Conservation (phyloP, 2,888 invertebrate species). For the Campoplex capitator region DNA sequence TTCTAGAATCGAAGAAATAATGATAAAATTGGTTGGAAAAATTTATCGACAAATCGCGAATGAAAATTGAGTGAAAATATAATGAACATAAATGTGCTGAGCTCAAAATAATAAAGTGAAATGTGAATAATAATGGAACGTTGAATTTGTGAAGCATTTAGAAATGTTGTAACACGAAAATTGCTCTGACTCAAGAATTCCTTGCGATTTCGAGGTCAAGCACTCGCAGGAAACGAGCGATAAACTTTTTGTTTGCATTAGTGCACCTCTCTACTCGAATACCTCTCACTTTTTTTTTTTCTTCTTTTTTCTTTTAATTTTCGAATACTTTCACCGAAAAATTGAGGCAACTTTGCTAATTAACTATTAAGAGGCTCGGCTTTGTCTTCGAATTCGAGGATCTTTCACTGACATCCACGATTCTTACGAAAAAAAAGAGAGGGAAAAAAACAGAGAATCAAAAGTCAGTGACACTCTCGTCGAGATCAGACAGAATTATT, state of each 20-base stretch:
- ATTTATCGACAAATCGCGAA: neutral
- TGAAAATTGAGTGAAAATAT: neutral
- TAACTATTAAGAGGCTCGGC: neutral
- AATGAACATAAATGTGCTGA: neutral
- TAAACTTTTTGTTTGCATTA: conserved; percentile 19
- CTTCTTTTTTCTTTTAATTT: conserved; percentile 15
- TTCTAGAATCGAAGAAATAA: neutral
- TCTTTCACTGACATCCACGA: neutral
- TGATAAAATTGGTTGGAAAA: neutral
- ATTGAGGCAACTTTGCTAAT: neutral
- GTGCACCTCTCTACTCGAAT: conserved; percentile 16
- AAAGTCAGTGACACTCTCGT: neutral
- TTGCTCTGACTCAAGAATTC: conserved; percentile 19
- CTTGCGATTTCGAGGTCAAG: conserved; percentile 32
- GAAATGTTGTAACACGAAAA: conserved; percentile 14
- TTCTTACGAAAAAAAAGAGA: neutral
- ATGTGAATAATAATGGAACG: neutral
- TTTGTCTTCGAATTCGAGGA: neutral
- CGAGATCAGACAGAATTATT: neutral
- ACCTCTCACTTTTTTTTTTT: neutral
- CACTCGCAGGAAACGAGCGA: conserved; percentile 19
- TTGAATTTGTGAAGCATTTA: neutral
- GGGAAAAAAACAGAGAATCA: neutral
- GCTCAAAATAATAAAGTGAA: neutral
- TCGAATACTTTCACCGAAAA: conserved; percentile 35